These are phyloP conservation scores for Puffinus mauretanicus DNA, from an alignment of 2,113 vertebrate genomes.

Conservation along the genomic window DNA sequence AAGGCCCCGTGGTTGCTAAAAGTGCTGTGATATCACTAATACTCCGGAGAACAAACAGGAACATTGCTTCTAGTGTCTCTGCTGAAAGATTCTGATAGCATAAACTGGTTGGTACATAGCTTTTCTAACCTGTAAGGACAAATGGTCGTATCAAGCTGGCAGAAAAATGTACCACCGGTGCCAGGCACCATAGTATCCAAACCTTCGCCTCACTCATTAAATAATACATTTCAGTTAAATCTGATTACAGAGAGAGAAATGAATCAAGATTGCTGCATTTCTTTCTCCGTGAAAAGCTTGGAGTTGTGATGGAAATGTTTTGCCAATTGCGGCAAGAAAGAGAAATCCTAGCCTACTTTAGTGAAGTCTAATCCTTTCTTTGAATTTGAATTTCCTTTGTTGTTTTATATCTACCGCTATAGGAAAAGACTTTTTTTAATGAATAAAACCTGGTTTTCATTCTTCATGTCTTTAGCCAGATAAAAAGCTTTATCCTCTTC, in stretches of 20 bases:
- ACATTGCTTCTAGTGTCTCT: neutral
- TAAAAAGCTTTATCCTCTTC: neutral
- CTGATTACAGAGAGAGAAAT: neutral
- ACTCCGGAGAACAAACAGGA: neutral
- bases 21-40: neutral
- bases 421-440: neutral
- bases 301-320: neutral
- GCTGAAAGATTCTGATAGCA: neutral
- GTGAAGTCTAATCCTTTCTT: neutral
- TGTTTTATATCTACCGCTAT: neutral
- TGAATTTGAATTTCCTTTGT: neutral
- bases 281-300: neutral
- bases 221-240: neutral
- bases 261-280: neutral
- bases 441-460: neutral
- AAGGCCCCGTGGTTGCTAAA: neutral
- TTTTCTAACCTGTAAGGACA: neutral
- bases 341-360: neutral
- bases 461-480: neutral
- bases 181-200: neutral
- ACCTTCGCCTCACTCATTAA: neutral
- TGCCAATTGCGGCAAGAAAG: neutral
- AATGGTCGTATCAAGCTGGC: neutral
- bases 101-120: neutral
- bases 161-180: accelerated